phyloP scores from a whole-genome alignment of 2,888 invertebrate species.

The Thereva nobilitata region DNA sequence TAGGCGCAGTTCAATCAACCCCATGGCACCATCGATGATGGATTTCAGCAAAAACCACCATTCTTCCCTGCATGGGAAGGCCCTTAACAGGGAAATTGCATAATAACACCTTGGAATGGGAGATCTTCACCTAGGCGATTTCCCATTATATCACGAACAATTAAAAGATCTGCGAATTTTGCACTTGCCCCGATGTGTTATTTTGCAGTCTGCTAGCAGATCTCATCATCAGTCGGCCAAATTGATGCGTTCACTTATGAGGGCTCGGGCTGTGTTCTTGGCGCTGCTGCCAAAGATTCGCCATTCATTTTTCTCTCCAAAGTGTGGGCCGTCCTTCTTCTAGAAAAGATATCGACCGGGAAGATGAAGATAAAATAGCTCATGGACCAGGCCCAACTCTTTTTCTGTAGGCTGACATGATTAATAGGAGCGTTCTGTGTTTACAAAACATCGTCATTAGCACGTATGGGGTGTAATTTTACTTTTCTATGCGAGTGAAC shows the following conservation, averaged over 20 bases:
- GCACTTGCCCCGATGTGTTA: conserved; percentile 17
- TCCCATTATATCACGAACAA: conserved; percentile 23
- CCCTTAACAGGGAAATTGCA: conserved; percentile 10
- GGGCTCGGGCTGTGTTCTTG: conserved; percentile 9
- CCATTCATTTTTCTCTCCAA: conserved; percentile 8
- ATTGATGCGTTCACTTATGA: conserved; percentile 26
- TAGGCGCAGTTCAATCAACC: conserved; percentile 30
- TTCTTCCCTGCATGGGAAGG: background rate
- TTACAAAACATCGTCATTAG: conserved; percentile 26
- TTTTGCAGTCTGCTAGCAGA: conserved; percentile 10
- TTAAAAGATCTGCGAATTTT: conserved; percentile 26
- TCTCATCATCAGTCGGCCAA: conserved; percentile 19
- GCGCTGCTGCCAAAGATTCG: conserved; percentile 17
- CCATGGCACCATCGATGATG: conserved; percentile 19
- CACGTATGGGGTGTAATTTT: conserved; percentile 9
- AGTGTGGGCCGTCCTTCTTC: conserved; percentile 6
- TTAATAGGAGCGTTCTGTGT: conserved; percentile 18
- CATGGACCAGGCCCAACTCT: conserved; percentile 1
- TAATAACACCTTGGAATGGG: conserved; percentile 24
- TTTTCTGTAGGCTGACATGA: conserved; percentile 4
- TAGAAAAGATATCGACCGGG: conserved; percentile 9
- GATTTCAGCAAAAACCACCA: background rate
- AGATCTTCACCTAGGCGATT: conserved; percentile 1
- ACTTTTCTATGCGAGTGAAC: background rate
- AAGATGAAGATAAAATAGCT: conserved; percentile 26